Base-by-base conservation (phyloP, 2,888 invertebrate genomes). In the Rhingia rostrata region DNA sequence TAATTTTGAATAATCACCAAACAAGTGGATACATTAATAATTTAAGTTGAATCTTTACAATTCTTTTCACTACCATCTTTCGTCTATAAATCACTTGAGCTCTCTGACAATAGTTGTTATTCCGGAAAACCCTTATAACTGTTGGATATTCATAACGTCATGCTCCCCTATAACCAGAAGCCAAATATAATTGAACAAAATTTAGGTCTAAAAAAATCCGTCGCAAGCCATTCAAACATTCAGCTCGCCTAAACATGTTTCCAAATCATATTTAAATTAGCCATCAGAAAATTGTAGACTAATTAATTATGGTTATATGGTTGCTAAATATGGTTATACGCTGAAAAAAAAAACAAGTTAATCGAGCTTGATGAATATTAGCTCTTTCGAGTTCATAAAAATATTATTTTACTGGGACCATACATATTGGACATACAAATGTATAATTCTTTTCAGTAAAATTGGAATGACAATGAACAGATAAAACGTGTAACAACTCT, bases 201-300 rank as follows among this genome's bases (percentile, higher is more conserved):
- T n/a, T n/a, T 30, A 53, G 61, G 10, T 41, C 41, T 54, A 22
- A 72, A 37, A 30, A 51, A 51, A 60, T 72, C 1, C 61, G 30
- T 45, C 61, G 37, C 61, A 45, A 22, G 43, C 14, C 30, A 53
- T 53, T 6, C 7, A 53, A 66, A 41, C 12, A 14, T 10, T 5
- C 12, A 41, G 33, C 7, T 6, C 30, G 10, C 30, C 10, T 30
- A 30, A 22, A 6, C 51, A 14, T 53, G 9, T 39, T 30, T 14
- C 10, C 6, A 32, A 12, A 54, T 54, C 45, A 63, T 54, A 63
- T 56, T 64, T 39, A 54, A 73, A 63, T 69, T 47, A 47, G 4
- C 35, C 10, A 32, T 7, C n/a, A 12, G 37, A n/a, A 64, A 54
- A 32, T 56, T 64, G 49, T 64, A 37, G 32, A 47, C 47, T 49